Evolutionary conservation across 2,888 invertebrate genomes (phyloP), one percentile per base, ranked within the genome.

Genomic region (Ectobius pallidus): DNA sequence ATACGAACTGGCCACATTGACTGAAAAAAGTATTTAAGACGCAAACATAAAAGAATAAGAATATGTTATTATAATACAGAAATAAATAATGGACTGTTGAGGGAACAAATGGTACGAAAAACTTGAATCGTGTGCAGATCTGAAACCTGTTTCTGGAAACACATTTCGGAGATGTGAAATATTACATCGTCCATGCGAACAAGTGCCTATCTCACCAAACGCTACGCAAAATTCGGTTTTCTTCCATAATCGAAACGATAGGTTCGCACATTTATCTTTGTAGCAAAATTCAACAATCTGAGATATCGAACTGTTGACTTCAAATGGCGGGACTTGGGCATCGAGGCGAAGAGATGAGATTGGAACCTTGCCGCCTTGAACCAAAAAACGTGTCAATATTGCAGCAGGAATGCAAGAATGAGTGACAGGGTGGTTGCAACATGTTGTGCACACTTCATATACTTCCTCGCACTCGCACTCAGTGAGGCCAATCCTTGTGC

Each of bases 401-500:
- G 22, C 14, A 0, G 39, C 27, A 7, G 58, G 20, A 18, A 20
- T 34, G 58, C 70, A 61, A 1, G 55, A n/a, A 3, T 25, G 61
- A n/a, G 30, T 20, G 11, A 9, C 4, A 20, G 32, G 14, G 20
- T 55, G 25, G 2, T 7, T 18, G 30, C 63, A 70, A n/a, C 70
- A 70, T 11, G 63, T 63, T n/a, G 11, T 3, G 39, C 46, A 70
- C 25, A 4, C n/a, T 18, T 27, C 27, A 7, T 3, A 4, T 6
- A 3, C 6, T 4, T 42, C 20, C 4, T 22, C 20, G 76, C 86
- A 87, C 16, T 78, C 77, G 77, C 87, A 87, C 79, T 87, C 87
- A 16, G 72, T 76, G 0, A 86, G 79, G 0, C 85, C 84, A 0
- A 87, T 78, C 4, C 81, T 74, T 0, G 84, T 84, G 77, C 87